Base-by-base conservation (phyloP, 2,888 invertebrate species). In the Rhopalosiphum nymphaeae region DNA sequence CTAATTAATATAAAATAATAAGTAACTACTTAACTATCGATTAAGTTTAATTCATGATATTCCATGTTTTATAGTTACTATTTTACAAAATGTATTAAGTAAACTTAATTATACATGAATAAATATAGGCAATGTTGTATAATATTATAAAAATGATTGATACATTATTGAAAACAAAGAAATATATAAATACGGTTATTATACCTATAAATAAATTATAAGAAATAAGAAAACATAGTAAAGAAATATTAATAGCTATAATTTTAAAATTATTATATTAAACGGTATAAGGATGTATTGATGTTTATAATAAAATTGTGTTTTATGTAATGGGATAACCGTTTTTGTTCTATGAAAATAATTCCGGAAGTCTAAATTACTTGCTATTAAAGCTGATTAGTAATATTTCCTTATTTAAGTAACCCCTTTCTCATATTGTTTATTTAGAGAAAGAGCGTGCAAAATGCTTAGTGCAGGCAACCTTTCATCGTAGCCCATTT, bases 351-450 rank as follows among this genome's bases (percentile, higher is more conserved):
- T 49, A 78, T 53, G 78, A 42, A 53, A 56, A 91, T 42, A 42
- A 84, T 21, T 56, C 91, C 53, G 91, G 84, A 91, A 91, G 91
- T 84, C 56, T 42, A 29, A 84, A 91, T 91, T 84, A 56, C 53
- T 91, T 36, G 53, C 78, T 84, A 78, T 91, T 91, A 84, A 44
- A 53, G 42, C 42, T 42, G 91, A 91, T 91, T 53, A 84, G 42
- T 42, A 53, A 85, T 84, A 91, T 91, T 91, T 91, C 53, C 91
- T 91, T 84, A 91, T 91, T 91, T 53, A 42, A 84, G 53, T 84
- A 84, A 91, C 78, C 91, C 91, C 56, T 84, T 91, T 84, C 53
- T 29, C 84, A 29, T 42, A 42, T 91, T 84, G 91, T 91, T 84
- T 84, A 91, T 84, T 56, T 29, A 42, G 53, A 84, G 36, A 85